Evolutionary conservation across 2,113 vertebrate species (phyloP).

Genomic region (Empidonax traillii): DNA sequence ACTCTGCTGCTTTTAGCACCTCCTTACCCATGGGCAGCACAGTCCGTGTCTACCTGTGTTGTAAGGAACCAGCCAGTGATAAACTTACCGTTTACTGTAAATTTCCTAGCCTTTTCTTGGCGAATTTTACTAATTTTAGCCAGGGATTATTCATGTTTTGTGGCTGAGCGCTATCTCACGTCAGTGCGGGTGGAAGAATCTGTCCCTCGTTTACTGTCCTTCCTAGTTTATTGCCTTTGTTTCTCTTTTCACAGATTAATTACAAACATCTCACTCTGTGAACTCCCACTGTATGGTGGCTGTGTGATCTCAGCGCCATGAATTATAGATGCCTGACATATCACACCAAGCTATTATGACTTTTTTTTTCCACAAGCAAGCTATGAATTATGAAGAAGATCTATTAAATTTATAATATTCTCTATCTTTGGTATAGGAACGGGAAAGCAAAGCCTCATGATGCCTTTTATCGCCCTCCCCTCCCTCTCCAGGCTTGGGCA

Average conservation of each 20-base stretch:
- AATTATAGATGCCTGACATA: slow-evolving; percentile 71
- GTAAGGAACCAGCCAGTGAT: neutral
- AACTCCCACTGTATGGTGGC: slow-evolving; percentile 28
- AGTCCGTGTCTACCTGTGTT: accelerated
- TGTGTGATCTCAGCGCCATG: slow-evolving; percentile 60
- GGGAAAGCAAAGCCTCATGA: neutral
- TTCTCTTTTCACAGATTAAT: slow-evolving; percentile 53
- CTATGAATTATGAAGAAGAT: slow-evolving; percentile 59
- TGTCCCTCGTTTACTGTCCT: neutral
- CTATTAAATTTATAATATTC: slow-evolving; percentile 59
- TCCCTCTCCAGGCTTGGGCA: accelerated
- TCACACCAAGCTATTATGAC: slow-evolving; percentile 75
- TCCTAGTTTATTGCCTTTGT: slow-evolving; percentile 39
- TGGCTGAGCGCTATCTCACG: accelerated
- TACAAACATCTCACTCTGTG: slow-evolving; percentile 48
- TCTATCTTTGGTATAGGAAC: neutral
- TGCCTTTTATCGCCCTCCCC: neutral
- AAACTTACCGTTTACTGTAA: neutral
- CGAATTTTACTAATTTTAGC: neutral
- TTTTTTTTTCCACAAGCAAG: slow-evolving; percentile 68
- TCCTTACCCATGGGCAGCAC: accelerated
- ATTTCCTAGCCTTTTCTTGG: neutral
- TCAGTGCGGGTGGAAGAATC: neutral
- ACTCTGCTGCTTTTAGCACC: neutral
- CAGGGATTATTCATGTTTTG: neutral